phyloP scores from a whole-genome alignment of 2,797 vertebrate species.

The Acrocephalus scirpaceus region DNA sequence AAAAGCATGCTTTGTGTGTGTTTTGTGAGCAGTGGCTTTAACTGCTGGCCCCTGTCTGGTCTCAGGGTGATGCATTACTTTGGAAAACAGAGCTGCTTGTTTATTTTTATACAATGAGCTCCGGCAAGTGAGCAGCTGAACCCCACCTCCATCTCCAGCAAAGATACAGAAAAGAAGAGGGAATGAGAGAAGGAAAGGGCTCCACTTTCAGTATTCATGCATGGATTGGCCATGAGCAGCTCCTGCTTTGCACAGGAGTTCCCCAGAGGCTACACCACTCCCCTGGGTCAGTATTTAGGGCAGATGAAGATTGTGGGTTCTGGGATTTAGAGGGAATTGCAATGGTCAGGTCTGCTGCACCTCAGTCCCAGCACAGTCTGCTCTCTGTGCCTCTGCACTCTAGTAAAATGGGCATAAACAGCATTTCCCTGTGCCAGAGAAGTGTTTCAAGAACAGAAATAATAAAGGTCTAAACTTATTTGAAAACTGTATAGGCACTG shows the following conservation, averaged over 20 bases:
- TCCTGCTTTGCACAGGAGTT: background rate
- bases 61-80: background rate
- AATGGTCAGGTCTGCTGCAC: accelerated
- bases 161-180: background rate
- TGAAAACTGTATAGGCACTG: background rate
- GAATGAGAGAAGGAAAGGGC: background rate
- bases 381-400: background rate
- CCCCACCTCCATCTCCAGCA: background rate
- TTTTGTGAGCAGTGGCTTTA: background rate
- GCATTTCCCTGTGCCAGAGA: background rate
- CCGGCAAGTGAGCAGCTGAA: background rate
- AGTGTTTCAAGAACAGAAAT: background rate
- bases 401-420: background rate
- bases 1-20: background rate
- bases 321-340: background rate
- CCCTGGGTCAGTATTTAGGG: background rate
- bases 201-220: background rate
- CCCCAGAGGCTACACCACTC: background rate
- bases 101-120: background rate
- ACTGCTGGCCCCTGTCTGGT: background rate
- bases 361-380: background rate
- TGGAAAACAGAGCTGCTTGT: background rate
- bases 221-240: background rate
- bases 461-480: background rate
- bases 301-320: background rate